Percentiles rank a stretch among this genome's conserved stretches.
These are phyloP conservation scores for Sisor rabdophorus DNA, from an alignment of 2,113 vertebrate species.

Conservation along the genomic window DNA sequence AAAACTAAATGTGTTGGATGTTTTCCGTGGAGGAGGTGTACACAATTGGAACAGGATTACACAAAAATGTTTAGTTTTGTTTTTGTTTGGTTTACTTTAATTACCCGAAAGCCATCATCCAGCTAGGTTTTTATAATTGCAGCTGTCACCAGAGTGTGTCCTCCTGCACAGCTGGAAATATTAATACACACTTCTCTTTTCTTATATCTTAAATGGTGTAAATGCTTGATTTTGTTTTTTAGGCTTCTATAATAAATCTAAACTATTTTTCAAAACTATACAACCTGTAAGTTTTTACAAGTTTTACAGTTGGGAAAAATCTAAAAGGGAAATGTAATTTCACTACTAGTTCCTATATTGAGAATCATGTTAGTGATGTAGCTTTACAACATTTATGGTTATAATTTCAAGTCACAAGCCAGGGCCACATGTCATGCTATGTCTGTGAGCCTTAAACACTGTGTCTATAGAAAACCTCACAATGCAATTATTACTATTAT, in stretches of 20 bases:
- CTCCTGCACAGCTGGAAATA: background rate
- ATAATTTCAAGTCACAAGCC: background rate
- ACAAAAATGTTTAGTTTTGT: background rate
- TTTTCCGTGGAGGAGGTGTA: no score
- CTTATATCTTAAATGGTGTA: conserved; percentile 1
- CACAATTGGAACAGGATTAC: no score
- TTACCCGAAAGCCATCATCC: background rate
- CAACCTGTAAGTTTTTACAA: no score
- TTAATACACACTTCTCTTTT: background rate
- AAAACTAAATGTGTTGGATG: no score
- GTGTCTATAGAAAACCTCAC: background rate
- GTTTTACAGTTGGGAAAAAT: no score
- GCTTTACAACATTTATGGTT: background rate
- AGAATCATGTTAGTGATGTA: background rate
- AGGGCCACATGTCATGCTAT: background rate
- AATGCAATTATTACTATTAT: conserved; percentile 47
- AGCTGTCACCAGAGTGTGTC: background rate
- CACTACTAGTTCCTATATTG: background rate
- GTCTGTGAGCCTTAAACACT: background rate
- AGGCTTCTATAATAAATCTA: background rate
- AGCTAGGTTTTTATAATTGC: no score
- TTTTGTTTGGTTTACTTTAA: background rate
- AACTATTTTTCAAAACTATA: no score
- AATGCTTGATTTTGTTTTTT: background rate
- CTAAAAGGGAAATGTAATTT: no score